phyloP scores from a whole-genome alignment of 2,797 vertebrate species.

The Cuniculus paca region DNA sequence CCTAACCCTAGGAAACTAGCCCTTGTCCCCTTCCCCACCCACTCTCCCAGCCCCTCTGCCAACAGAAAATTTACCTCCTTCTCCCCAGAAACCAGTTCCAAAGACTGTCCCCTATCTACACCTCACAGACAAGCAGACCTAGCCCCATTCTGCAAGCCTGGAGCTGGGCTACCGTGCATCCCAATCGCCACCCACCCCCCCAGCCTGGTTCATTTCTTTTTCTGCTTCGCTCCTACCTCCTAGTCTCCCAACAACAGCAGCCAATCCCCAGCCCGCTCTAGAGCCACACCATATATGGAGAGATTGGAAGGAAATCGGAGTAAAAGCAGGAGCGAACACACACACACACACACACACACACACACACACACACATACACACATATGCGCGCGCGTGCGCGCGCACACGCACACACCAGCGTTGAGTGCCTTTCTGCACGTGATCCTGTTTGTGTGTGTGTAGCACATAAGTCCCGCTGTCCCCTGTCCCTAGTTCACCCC shows the following conservation, averaged over 20 bases:
- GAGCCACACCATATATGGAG: slow-evolving; percentile 89
- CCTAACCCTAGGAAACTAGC: not conserved
- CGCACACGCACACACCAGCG: not conserved
- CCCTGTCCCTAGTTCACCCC: slow-evolving; percentile 53
- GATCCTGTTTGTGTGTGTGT: not conserved
- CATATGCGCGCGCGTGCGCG: not conserved
- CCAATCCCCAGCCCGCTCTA: slow-evolving; percentile 83
- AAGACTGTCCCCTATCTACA: not conserved
- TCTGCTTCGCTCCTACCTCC: slow-evolving; percentile 69
- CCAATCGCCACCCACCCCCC: not conserved
- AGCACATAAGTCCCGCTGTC: not conserved
- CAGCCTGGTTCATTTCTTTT: slow-evolving; percentile 57
- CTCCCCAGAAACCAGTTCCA: not conserved
- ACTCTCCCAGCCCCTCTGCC: not conserved
- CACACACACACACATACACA: slow-evolving; percentile 17
- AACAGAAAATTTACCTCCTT: not conserved
- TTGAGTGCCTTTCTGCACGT: slow-evolving; percentile 38
- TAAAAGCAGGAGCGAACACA: slow-evolving; percentile 25
- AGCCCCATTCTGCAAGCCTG: not conserved
- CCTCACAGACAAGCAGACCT: not conserved
- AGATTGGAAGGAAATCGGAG: slow-evolving; percentile 80
- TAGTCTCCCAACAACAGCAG: slow-evolving; percentile 73
- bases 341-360: slow-evolving; percentile 15
- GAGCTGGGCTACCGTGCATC: not conserved
- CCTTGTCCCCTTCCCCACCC: not conserved